A percentile compares a stretch with the other conserved stretches of the same genome.
These are phyloP conservation scores for Urocynchramus pylzowi DNA, from an alignment of 2,113 vertebrate species.

Conservation along the genomic window DNA sequence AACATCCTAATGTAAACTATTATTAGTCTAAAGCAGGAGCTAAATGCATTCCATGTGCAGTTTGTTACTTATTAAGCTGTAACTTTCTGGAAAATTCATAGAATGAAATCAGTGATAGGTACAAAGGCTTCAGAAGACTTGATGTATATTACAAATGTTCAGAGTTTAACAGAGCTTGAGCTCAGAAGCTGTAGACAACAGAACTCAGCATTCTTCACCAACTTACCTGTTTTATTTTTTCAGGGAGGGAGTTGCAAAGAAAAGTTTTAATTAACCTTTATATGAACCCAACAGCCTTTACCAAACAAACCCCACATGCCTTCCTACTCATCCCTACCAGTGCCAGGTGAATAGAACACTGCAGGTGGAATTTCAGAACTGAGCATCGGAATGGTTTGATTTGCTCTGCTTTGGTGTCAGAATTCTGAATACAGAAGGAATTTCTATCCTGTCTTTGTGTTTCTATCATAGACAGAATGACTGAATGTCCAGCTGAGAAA, in stretches of 20 bases:
- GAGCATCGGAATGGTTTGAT: not conserved
- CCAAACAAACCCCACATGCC: not conserved
- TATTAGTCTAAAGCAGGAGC: not conserved
- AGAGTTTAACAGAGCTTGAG: not conserved
- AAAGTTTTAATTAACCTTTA: not conserved
- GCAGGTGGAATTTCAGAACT: not conserved
- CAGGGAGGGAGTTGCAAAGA: not conserved
- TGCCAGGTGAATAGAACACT: not conserved
- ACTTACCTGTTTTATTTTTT: too few relatives aligned
- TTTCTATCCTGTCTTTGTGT: not conserved
- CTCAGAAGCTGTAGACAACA: not conserved
- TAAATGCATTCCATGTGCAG: not conserved
- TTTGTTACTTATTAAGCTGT: not conserved
- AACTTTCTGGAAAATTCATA: not conserved
- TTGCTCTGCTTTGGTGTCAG: not conserved
- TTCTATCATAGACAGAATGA: slow-evolving; percentile 41
- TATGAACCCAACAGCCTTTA: not conserved
- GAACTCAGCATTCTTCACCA: not conserved
- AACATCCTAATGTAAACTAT: not conserved
- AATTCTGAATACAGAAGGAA: not conserved
- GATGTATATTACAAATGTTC: too few relatives aligned
- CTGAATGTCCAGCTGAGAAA: slow-evolving; percentile 46
- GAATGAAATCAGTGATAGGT: not conserved
- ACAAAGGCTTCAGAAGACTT: not conserved
- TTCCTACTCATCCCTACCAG: not conserved